These are phyloP conservation scores for Holothuria scabra DNA, from an alignment of 53 echinoderm and acorn worm species.

Conservation along the genomic window DNA sequence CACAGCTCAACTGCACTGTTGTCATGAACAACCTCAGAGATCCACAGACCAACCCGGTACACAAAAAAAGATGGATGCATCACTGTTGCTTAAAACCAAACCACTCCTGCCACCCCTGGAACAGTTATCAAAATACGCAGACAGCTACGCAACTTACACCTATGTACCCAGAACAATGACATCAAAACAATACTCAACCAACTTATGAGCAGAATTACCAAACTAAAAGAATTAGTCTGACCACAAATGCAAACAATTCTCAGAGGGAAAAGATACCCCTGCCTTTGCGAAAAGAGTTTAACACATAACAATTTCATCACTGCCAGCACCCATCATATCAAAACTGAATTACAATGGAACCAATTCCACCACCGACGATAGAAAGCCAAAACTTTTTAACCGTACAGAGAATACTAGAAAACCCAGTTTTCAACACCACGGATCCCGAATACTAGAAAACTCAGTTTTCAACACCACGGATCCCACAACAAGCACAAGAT, in stretches of 20 bases:
- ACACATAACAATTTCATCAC: background rate
- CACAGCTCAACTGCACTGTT: no score
- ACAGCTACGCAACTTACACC: no score
- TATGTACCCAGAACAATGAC: no score
- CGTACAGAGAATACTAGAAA: background rate
- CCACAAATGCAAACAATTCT: slow-evolving; percentile 12
- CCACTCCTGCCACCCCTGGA: no score
- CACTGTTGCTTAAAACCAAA: no score
- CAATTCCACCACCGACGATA: background rate
- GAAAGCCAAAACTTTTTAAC: background rate
- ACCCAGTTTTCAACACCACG: background rate
- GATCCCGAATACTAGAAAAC: no score
- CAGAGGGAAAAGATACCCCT: background rate
- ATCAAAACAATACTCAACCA: no score
- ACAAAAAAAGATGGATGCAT: no score
- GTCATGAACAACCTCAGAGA: no score
- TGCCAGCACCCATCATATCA: background rate
- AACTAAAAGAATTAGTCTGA: background rate
- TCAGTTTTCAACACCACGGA: no score
- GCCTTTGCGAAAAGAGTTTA: background rate
- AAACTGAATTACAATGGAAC: background rate
- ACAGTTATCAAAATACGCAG: no score
- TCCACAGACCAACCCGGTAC: no score
- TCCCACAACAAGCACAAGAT: background rate
- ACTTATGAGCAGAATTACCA: background rate